Conservation (phyloP, 2,113 vertebrate species). For the Eira barbara region DNA sequence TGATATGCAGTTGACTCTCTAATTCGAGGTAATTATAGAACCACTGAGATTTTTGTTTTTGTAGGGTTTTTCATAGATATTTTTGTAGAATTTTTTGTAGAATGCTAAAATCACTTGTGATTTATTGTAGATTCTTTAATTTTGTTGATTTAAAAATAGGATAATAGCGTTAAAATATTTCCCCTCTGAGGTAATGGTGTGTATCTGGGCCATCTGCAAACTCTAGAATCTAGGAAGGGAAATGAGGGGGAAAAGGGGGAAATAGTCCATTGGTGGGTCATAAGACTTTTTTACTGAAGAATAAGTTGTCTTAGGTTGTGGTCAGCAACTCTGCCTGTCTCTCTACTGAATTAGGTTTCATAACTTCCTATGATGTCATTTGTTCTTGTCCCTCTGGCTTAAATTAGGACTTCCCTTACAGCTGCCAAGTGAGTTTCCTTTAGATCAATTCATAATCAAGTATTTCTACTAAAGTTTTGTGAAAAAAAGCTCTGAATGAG, state of each 20-base stretch:
- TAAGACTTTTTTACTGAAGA: neutral
- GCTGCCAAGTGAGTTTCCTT: neutral
- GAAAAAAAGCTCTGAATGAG: neutral
- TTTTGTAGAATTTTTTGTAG: neutral
- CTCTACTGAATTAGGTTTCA: neutral
- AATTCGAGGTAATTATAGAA: neutral
- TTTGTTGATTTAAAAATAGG: neutral
- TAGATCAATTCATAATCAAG: slow-evolving; percentile 1
- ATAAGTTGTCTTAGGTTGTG: neutral
- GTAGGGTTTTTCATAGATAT: neutral
- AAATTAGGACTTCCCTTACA: slow-evolving; percentile 13
- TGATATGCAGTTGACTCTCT: neutral
- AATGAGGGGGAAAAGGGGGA: neutral
- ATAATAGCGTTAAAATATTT: neutral
- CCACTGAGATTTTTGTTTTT: neutral
- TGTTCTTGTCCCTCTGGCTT: neutral
- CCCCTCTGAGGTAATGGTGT: neutral
- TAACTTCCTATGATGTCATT: neutral
- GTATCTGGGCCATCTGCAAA: neutral
- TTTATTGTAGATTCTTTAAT: neutral
- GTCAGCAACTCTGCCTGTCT: neutral
- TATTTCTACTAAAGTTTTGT: neutral
- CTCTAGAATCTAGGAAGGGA: neutral
- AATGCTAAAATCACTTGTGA: neutral
- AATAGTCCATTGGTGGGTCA: neutral